Conservation (phyloP, 2,888 invertebrate species). For the Ectemnius continuus region DNA sequence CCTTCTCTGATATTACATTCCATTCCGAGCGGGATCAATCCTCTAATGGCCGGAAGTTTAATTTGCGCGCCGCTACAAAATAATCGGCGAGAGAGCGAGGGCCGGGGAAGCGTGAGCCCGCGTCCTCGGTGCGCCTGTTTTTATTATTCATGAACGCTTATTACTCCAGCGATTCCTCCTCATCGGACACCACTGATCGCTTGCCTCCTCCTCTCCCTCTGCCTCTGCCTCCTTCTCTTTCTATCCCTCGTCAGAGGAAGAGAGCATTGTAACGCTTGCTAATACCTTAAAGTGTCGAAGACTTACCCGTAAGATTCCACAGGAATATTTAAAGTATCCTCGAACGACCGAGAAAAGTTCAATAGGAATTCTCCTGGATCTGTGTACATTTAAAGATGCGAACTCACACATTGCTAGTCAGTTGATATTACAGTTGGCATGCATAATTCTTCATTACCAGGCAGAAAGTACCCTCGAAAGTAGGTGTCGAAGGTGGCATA, state of each 20-base stretch:
- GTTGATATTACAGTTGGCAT: too few species aligned
- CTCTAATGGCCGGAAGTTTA: slow-evolving; percentile 72
- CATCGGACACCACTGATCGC: slow-evolving; percentile 34
- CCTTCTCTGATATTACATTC: slow-evolving; percentile 74
- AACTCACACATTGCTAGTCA: too few species aligned
- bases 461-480: too few species aligned
- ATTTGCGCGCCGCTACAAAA: slow-evolving; percentile 71
- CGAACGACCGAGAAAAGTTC: too few species aligned
- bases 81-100: slow-evolving; percentile 62
- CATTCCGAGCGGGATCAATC: slow-evolving; percentile 72
- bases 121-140: slow-evolving; percentile 29
- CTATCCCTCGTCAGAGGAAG: not conserved
- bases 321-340: too few species aligned
- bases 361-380: too few species aligned
- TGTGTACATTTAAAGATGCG: too few species aligned
- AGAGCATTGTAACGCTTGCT: not conserved
- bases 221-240: slow-evolving; percentile 12
- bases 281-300: too few species aligned
- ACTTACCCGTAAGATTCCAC: too few species aligned
- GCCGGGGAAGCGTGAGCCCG: slow-evolving; percentile 52
- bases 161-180: slow-evolving; percentile 41
- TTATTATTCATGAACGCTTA: slow-evolving; percentile 57
- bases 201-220: slow-evolving; percentile 17
- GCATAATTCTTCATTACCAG: too few species aligned
- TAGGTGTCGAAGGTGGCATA: too few species aligned